Evolutionary conservation across 2,888 invertebrate genomes (phyloP), one percentile per base, ranked within the genome.

Genomic region (Pseudoips prasinana): DNA sequence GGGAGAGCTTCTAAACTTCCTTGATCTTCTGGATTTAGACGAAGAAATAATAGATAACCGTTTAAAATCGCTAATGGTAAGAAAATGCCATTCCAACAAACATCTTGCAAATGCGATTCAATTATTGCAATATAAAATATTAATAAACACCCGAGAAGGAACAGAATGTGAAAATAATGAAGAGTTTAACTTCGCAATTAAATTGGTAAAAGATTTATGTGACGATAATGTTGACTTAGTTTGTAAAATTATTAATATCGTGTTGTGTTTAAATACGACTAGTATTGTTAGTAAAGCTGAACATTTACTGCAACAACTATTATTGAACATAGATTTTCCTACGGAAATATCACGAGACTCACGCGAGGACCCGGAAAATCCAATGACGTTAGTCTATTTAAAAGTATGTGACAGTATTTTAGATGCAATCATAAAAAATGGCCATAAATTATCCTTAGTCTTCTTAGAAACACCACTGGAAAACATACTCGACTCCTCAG

Each of bases 241-340:
- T 4, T 77, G 82, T 53, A 68, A 72, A 57, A 77, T 88, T 9
- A 56, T 73, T 1, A 65, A 64, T 14, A 50, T 65, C 22, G 70
- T 79, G 1, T 60, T 89, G 6, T 47, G 55, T 22, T 51, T 89
- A 1, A 75, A 83, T 37, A 52, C 55, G 1, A 64, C 44, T 22
- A 75, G 55, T 17, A 39, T 89, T 8, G 38, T 68, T 0, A 59
- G 66, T 41, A 82, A 81, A 51, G 73, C 82, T 0, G 87, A 89
- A 52, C 89, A 89, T 64, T 65, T 89, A 20, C 32, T 89, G 6
- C 86, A 87, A 44, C 89, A 89, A 55, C 65, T 88, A 10, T 36
- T 89, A 8, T 53, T 51, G 1, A 63, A 66, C 32, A 46, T 81
- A 11, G 58, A 68, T 40, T 39, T 72, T 14, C 46, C 52, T 17